phyloP scores from a whole-genome alignment of 2,888 invertebrate species.

The Pristionchus japonicus region DNA sequence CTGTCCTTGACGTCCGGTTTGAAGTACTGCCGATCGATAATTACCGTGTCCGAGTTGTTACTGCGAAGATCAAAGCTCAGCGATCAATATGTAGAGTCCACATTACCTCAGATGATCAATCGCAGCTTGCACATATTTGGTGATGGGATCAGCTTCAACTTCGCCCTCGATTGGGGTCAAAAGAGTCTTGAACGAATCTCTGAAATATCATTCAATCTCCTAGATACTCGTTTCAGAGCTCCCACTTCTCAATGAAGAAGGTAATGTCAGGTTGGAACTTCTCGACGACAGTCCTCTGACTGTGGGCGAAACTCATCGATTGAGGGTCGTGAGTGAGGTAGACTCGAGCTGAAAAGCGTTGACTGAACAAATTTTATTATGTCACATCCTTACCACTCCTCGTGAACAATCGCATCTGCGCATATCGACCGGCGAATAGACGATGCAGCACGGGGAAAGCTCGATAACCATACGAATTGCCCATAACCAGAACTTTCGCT shows the following conservation, averaged over 20 bases:
- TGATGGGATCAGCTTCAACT: background rate
- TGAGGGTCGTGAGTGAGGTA: background rate
- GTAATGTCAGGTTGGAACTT: conserved; percentile 31
- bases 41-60: background rate
- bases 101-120: background rate
- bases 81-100: background rate
- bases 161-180: background rate
- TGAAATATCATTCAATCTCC: background rate
- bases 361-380: no score
- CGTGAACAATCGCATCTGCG: conserved; percentile 27
- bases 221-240: background rate
- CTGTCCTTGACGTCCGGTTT: conserved; percentile 8
- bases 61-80: background rate
- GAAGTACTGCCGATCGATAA: conserved; percentile 32
- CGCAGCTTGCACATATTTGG: background rate
- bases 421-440: conserved; percentile 27
- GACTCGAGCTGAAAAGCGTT: background rate
- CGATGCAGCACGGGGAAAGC: conserved; percentile 15
- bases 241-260: background rate
- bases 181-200: background rate
- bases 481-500: conserved; percentile 43
- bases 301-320: background rate
- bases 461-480: conserved; percentile 42
- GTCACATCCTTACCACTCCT: conserved; percentile 23
- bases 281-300: background rate